phyloP scores from a whole-genome alignment of 2,113 vertebrate genomes.

The Promerops cafer region DNA sequence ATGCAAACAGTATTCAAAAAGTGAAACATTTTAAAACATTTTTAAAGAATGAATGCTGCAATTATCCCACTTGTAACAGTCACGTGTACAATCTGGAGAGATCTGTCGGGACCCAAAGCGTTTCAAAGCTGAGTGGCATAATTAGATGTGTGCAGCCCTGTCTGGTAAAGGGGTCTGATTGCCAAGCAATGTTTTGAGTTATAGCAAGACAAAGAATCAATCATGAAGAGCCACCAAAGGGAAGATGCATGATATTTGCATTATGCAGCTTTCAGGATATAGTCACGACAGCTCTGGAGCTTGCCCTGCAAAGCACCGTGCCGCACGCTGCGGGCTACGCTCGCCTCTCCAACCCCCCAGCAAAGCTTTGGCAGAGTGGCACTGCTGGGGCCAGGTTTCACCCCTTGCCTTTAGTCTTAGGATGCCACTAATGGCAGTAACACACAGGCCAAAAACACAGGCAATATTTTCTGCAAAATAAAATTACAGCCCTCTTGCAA shows the following conservation, averaged over 20 bases:
- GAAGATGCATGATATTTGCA: neutral
- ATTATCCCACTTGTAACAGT: neutral
- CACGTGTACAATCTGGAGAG: neutral
- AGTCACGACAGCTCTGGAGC: neutral
- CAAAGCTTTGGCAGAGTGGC: neutral
- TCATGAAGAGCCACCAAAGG: neutral
- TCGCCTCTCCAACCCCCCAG: neutral
- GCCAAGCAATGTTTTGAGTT: neutral
- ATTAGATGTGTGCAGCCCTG: neutral
- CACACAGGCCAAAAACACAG: neutral
- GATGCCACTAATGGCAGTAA: neutral
- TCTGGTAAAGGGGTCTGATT: neutral
- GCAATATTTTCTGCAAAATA: neutral
- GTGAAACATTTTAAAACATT: neutral
- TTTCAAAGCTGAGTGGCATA: neutral
- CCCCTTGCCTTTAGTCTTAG: neutral
- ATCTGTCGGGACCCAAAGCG: neutral
- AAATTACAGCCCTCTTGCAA: neutral
- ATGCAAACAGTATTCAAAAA: neutral
- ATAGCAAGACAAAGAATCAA: neutral
- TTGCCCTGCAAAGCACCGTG: neutral
- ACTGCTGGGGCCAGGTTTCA: neutral
- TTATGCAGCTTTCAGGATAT: neutral
- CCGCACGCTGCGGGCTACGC: fast-evolving
- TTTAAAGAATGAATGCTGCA: neutral